phyloP scores from a whole-genome alignment of 2,797 vertebrate species.

The Phoebastria nigripes region DNA sequence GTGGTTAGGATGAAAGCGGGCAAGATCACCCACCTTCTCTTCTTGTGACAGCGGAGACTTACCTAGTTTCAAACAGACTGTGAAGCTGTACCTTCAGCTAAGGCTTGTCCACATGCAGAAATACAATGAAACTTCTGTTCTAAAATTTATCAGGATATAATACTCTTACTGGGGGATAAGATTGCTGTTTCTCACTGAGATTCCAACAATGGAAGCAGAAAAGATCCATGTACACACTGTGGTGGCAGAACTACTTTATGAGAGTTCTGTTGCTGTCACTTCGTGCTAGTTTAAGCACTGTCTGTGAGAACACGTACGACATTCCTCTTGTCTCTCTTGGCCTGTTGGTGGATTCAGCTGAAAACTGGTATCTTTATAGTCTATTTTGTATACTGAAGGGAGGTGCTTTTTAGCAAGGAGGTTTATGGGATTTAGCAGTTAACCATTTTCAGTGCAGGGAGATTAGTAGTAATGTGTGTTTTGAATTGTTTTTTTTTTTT shows the following conservation, averaged over 20 bases:
- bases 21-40: fast-evolving
- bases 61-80: not conserved
- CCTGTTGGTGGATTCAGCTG: not conserved
- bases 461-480: not conserved
- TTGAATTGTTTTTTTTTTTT: not conserved
- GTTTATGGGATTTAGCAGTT: not conserved
- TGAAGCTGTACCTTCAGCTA: not conserved
- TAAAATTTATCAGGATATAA: not conserved
- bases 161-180: not conserved
- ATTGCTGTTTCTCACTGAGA: not conserved
- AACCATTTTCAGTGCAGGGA: not conserved
- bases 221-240: fast-evolving
- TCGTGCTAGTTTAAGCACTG: not conserved
- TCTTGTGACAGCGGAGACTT: not conserved
- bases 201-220: not conserved
- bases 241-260: not conserved
- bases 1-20: not conserved
- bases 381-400: not conserved
- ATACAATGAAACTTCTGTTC: not conserved
- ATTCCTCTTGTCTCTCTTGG: not conserved
- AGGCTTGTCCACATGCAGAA: not conserved
- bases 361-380: not conserved
- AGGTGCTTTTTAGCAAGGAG: not conserved
- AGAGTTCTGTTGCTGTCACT: not conserved
- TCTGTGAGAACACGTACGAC: not conserved